These are phyloP conservation scores for Epizoanthus ramosus DNA, from an alignment of 92 coral and sea anemone genomes.

Conservation along the genomic window DNA sequence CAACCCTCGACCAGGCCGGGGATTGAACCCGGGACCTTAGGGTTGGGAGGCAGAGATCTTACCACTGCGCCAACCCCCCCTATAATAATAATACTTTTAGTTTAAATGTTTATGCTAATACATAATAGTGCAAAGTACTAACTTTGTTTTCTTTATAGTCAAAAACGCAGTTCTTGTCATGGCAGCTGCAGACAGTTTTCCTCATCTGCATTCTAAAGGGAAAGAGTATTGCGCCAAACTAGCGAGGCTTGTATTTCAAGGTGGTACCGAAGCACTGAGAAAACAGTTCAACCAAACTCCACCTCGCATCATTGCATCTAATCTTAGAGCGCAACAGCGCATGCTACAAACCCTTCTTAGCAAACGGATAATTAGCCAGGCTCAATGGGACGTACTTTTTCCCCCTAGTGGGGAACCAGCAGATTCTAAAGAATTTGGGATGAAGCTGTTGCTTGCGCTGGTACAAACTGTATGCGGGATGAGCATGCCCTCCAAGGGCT, in stretches of 20 bases:
- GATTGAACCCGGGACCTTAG: no score
- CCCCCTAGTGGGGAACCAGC: slow-evolving; percentile 43
- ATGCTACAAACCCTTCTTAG: slow-evolving; percentile 29
- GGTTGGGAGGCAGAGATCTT: no score
- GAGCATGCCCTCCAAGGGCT: slow-evolving; percentile 33
- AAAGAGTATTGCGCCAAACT: slow-evolving; percentile 49
- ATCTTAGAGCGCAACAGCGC: slow-evolving; percentile 5
- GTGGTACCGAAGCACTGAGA: slow-evolving; percentile 40
- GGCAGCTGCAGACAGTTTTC: slow-evolving; percentile 29
- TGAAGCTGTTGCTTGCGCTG: slow-evolving; percentile 42
- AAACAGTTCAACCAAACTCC: slow-evolving; percentile 37
- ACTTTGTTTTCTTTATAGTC: no score
- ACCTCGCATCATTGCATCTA: slow-evolving; percentile 24
- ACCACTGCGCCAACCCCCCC: no score
- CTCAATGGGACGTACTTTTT: slow-evolving; percentile 44
- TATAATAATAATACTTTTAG: no score
- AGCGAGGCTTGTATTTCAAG: slow-evolving; percentile 33
- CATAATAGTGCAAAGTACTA: no score
- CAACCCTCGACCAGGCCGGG: no score
- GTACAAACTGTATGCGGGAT: slow-evolving; percentile 45
- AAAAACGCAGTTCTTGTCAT: not conserved
- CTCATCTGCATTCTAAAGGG: slow-evolving; percentile 39
- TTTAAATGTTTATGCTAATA: no score
- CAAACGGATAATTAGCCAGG: slow-evolving; percentile 23
- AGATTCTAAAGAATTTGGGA: slow-evolving; percentile 41